Evolutionary conservation across 1,140 invertebrate genomes (phyloP).

Genomic region (Drosophila oshimai): DNA sequence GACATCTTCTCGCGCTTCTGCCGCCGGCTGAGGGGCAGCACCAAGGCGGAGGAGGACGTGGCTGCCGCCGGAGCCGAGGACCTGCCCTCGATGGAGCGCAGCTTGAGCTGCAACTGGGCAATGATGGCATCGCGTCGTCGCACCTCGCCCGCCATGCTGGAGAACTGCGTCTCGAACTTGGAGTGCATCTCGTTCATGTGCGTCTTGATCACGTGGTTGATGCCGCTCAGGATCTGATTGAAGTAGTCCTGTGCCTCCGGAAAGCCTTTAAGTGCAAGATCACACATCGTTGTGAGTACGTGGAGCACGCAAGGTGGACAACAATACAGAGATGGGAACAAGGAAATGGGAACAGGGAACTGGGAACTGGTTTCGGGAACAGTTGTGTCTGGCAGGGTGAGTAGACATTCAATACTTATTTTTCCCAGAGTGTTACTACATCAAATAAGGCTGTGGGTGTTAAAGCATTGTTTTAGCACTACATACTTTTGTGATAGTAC

Average conservation of each 20-base stretch:
- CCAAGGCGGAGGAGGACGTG: constrained; percentile 4
- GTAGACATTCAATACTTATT: constrained; percentile 11
- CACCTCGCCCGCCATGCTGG: constrained; percentile 89
- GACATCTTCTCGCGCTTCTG: constrained; percentile 56
- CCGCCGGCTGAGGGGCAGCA: constrained; percentile 16
- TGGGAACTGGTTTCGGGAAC: neutral
- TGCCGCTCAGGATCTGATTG: constrained; percentile 88
- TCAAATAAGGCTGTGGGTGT: constrained; percentile 32
- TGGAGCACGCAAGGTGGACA: neutral
- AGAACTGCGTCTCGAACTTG: constrained; percentile 88
- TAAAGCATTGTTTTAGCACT: constrained; percentile 33
- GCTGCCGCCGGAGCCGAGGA: neutral
- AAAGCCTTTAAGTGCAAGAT: constrained; percentile 64
- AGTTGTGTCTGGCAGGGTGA: constrained; percentile 19
- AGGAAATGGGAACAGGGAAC: neutral
- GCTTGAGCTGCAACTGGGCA: constrained; percentile 86
- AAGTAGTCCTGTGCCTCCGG: constrained; percentile 89
- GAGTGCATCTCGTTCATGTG: constrained; percentile 87
- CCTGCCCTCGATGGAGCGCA: constrained; percentile 63
- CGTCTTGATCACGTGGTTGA: constrained; percentile 89
- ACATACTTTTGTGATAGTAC: constrained; percentile 8
- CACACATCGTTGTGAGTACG: neutral
- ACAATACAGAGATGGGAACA: too few relatives aligned
- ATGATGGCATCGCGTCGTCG: constrained; percentile 90
- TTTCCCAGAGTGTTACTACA: constrained; percentile 35